Conservation (phyloP, 23 tunicate species). For the Oikopleura vanhoeffeni region DNA sequence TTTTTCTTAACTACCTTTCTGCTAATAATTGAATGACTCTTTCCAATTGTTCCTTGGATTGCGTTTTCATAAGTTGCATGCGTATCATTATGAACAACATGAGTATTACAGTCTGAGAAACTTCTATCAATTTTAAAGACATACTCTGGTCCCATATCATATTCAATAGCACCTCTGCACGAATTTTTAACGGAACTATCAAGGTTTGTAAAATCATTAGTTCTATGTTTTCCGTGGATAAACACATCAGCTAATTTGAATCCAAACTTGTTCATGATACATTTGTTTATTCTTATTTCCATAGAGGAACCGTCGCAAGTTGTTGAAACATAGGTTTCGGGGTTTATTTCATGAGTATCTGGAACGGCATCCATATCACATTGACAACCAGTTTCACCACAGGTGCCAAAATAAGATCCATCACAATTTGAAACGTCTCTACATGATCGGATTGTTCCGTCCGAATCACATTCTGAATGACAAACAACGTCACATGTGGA, state of each 20-base stretch:
- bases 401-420: not conserved
- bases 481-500: not conserved
- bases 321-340: not conserved
- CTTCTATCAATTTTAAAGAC: not conserved
- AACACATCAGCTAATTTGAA: not conserved
- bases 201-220: not conserved
- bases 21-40: not conserved
- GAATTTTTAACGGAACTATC: not conserved
- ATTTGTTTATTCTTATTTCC: not conserved
- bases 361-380: not conserved
- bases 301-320: not conserved
- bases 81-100: not conserved
- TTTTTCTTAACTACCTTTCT: too few relatives aligned
- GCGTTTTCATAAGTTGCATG: not conserved
- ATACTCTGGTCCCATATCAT: not conserved
- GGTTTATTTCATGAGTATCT: not conserved
- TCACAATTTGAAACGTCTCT: not conserved
- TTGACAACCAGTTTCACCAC: not conserved
- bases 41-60: not conserved
- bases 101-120: not conserved
- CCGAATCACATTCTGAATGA: not conserved
- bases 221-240: not conserved
- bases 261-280: not conserved
- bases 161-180: not conserved
- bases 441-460: not conserved